Conservation (phyloP, 2,797 vertebrate genomes). For the Ataeniobius toweri region DNA sequence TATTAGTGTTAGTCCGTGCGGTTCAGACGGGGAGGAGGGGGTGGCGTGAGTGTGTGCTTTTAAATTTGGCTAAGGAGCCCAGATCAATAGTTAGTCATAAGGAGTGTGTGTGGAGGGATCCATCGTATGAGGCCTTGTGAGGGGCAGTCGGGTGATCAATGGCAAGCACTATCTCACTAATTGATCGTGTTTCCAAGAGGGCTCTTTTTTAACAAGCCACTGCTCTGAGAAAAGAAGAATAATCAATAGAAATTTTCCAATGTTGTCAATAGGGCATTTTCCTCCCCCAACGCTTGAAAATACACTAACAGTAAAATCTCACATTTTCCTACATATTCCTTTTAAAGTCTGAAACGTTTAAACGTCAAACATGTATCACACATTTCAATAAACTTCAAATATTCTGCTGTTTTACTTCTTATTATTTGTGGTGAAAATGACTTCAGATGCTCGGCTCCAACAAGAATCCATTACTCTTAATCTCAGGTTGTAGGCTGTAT, state of each 20-base stretch:
- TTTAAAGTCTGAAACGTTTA: background rate
- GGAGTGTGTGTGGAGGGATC: conserved; percentile 71
- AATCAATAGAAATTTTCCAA: conserved; percentile 83
- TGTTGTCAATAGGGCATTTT: conserved; percentile 70
- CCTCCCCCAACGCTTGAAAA: conserved; percentile 49
- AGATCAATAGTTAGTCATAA: conserved; percentile 80
- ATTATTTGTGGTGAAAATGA: conserved; percentile 44
- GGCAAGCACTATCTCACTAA: conserved; percentile 82
- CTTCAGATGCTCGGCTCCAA: conserved; percentile 53
- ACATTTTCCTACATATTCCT: background rate
- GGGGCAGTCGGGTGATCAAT: conserved; percentile 73
- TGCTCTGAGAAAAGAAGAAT: conserved; percentile 75
- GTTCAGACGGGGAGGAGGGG: conserved; percentile 43
- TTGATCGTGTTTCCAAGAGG: conserved; percentile 81
- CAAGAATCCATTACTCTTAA: conserved; percentile 76
- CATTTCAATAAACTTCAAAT: background rate
- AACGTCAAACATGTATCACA: background rate
- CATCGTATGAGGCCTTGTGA: conserved; percentile 60
- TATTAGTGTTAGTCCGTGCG: conserved; percentile 62
- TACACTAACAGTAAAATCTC: conserved; percentile 33
- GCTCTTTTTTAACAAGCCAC: conserved; percentile 79
- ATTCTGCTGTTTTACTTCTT: conserved; percentile 26
- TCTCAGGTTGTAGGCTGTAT: conserved; percentile 69
- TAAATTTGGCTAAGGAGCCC: conserved; percentile 69
- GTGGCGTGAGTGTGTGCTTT: conserved; percentile 50